A percentile compares a stretch with the other conserved stretches of the same genome.
phyloP scores from a whole-genome alignment of 1,140 invertebrate species.

The Hylaeus volcanicus region DNA sequence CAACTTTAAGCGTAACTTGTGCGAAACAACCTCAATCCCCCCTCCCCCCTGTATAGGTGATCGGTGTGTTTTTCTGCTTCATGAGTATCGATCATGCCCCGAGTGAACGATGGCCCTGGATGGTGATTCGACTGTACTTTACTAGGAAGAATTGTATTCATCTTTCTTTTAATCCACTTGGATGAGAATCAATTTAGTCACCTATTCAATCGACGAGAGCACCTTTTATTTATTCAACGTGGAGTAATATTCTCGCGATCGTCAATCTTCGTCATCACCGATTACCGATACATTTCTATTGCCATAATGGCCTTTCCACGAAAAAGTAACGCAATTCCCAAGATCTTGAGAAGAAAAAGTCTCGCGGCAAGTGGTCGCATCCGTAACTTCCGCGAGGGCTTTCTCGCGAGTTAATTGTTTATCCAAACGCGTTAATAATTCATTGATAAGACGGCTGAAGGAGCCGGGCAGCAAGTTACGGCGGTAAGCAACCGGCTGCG shows the following conservation, averaged over 20 bases:
- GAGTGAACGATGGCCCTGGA: too few relatives aligned
- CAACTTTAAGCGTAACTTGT: conserved; percentile 65
- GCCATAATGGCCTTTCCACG: neutral
- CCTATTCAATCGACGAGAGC: too few relatives aligned
- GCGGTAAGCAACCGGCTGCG: conserved; percentile 9
- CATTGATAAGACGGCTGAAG: conserved; percentile 49
- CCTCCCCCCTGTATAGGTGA: neutral
- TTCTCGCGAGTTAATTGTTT: conserved; percentile 43
- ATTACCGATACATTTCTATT: too few relatives aligned
- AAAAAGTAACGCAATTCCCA: neutral
- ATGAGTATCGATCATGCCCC: conserved; percentile 3
- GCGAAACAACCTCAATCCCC: conserved; percentile 49
- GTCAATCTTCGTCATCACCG: too few relatives aligned
- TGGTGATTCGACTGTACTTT: too few relatives aligned
- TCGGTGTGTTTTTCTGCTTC: neutral
- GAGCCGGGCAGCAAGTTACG: neutral
- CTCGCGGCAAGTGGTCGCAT: neutral
- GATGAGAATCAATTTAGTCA: too few relatives aligned
- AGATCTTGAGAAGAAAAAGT: neutral
- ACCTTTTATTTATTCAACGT: too few relatives aligned
- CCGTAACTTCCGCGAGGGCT: neutral
- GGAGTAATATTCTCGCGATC: too few relatives aligned
- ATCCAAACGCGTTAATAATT: conserved; percentile 37
- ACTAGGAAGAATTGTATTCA: too few relatives aligned
- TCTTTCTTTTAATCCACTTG: too few relatives aligned